A percentile compares a stretch with the other conserved stretches of the same genome.
Evolutionary conservation across 2,888 invertebrate species (phyloP).

Genomic region (Gymnocheta viridis): DNA sequence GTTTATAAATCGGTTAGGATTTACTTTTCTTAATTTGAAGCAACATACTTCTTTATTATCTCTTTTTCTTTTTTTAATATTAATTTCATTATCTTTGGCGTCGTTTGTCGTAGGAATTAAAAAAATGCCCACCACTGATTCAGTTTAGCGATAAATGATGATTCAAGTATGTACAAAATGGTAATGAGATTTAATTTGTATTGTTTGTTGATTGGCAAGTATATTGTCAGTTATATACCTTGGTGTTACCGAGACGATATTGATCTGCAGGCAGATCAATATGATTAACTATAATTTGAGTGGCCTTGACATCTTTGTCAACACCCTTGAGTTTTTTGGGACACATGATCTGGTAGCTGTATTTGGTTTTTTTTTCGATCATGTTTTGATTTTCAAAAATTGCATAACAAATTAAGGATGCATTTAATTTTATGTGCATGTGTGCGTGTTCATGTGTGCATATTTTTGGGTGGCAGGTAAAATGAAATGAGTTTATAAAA

Average conservation of each 20-base stretch:
- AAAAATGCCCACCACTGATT: slow-evolving; percentile 2
- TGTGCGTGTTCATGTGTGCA: not conserved
- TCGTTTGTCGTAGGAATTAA: too few relatives aligned
- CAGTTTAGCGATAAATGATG: not conserved
- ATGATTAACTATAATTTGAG: slow-evolving; percentile 90
- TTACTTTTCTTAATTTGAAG: too few relatives aligned
- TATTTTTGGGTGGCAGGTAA: slow-evolving; percentile 6
- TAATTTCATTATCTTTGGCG: too few relatives aligned
- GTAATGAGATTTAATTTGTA: slow-evolving; percentile 5
- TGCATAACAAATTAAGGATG: slow-evolving; percentile 46
- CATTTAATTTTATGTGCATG: not conserved
- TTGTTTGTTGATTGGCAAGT: slow-evolving; percentile 63
- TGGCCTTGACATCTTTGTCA: slow-evolving; percentile 86
- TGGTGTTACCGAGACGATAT: slow-evolving; percentile 97
- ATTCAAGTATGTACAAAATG: slow-evolving; percentile 42
- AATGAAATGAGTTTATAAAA: slow-evolving; percentile 30
- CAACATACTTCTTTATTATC: too few relatives aligned
- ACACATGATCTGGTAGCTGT: slow-evolving; percentile 99
- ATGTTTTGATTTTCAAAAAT: slow-evolving; percentile 32
- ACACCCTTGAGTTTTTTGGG: slow-evolving; percentile 87
- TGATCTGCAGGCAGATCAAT: slow-evolving; percentile 95
- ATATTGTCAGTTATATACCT: slow-evolving; percentile 87
- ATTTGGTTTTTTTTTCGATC: slow-evolving; percentile 72
- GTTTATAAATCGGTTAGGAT: too few relatives aligned
- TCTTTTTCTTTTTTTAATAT: too few relatives aligned